A percentile compares a stretch with the other conserved stretches of the same genome.
Evolutionary conservation across 2,888 invertebrate genomes (phyloP).

Genomic region (Helicoverpa assulta): DNA sequence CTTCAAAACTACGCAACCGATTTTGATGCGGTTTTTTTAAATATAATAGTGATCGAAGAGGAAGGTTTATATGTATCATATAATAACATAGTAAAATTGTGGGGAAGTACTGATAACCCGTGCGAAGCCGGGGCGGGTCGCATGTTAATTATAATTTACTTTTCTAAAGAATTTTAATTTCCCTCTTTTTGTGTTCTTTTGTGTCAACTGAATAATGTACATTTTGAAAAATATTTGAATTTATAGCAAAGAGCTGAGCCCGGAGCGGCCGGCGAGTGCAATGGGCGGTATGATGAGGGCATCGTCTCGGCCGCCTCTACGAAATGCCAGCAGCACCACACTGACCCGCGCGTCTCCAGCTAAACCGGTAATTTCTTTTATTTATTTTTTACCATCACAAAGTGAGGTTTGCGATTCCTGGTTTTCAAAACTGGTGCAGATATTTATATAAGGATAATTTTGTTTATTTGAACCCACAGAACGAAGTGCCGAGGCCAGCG

Average conservation of each 20-base stretch:
- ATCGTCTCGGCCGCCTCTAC: slow-evolving; percentile 87
- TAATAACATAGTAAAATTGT: too few species aligned
- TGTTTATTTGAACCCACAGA: slow-evolving; percentile 68
- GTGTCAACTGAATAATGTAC: not conserved
- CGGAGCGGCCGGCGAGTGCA: slow-evolving; percentile 81
- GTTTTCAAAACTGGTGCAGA: not conserved
- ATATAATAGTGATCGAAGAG: too few species aligned
- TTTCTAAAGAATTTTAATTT: too few species aligned
- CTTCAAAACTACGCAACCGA: too few species aligned
- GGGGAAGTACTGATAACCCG: too few species aligned
- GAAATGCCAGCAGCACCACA: slow-evolving; percentile 90
- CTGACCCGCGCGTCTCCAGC: slow-evolving; percentile 74
- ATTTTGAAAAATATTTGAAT: not conserved
- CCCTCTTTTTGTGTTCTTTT: too few species aligned
- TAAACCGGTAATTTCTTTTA: slow-evolving; percentile 73
- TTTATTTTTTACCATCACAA: too few species aligned
- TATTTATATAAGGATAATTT: not conserved
- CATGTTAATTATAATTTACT: too few species aligned
- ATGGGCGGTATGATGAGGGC: slow-evolving; percentile 66
- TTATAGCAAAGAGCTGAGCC: slow-evolving; percentile 86
- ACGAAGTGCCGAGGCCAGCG: slow-evolving; percentile 79
- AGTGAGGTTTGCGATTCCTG: too few species aligned
- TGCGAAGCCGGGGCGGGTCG: too few species aligned
- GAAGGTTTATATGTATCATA: too few species aligned
- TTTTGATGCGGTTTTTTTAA: too few species aligned